Conservation (phyloP, 2,113 vertebrate genomes). For the Gracilinanus agilis region DNA sequence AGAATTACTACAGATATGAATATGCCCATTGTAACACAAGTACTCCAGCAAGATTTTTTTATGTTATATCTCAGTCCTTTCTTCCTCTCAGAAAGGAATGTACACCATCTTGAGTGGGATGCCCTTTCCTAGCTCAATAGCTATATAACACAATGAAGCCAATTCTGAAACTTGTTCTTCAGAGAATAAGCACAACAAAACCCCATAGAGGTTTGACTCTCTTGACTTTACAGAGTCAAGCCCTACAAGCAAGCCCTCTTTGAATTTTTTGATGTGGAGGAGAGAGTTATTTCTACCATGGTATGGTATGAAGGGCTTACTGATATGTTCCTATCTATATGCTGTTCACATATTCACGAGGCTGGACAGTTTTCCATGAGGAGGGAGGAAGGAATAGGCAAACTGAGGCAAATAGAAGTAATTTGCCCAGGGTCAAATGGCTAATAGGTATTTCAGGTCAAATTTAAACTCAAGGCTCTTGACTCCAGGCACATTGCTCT, state of each 20-base stretch:
- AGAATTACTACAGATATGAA: constrained; percentile 12
- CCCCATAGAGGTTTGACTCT: not conserved
- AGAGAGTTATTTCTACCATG: not conserved
- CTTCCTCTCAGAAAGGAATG: constrained; percentile 47
- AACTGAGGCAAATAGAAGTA: not conserved
- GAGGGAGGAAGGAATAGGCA: not conserved
- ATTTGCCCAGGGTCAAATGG: not conserved
- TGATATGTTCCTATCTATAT: not conserved
- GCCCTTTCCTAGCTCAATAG: not conserved
- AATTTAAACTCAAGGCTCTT: not conserved
- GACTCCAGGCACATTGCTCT: not conserved
- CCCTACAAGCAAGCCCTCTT: not conserved
- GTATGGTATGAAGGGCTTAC: not conserved
- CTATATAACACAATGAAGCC: constrained; percentile 22
- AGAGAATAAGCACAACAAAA: not conserved
- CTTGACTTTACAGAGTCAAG: not conserved
- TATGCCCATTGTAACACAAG: constrained; percentile 26
- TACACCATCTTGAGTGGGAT: not conserved
- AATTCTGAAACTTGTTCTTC: constrained; percentile 2
- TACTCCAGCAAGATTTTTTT: not conserved
- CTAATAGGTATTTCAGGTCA: not conserved
- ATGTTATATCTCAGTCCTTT: constrained; percentile 38
- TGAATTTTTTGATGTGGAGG: not conserved
- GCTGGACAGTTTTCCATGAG: not conserved
- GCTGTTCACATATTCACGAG: not conserved